Evolutionary conservation across 2,888 invertebrate species (phyloP), one percentile per base, ranked within the genome.

Genomic region (Dichetophora obliterata): DNA sequence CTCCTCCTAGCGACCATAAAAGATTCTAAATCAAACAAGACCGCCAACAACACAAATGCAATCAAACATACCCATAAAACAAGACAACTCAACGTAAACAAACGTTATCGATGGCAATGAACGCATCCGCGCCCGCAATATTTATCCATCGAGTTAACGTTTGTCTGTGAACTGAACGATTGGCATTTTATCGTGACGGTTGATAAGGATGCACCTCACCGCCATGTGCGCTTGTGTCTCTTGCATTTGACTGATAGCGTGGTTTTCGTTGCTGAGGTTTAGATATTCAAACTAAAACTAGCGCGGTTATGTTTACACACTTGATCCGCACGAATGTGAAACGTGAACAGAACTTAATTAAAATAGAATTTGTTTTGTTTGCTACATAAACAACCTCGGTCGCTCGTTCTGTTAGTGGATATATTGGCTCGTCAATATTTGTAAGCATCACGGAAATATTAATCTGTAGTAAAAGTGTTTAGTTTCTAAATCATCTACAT

Each of bases 141-240:
- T 68, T 68, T 68, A 68, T 50, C n/a, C 68, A 27, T 68, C 24
- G 68, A 48, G 68, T 68, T 68, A 68, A 50, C 68, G 19, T 34
- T 68, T 50, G 68, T 24, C 48, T 50, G 68, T 43, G 68, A 68
- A 68, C 48, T 31, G 68, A 68, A 65, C 34, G 31, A 34, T 65
- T 34, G 63, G 63, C 31, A n/a, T 65, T 65, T 65, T 65, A 65
- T 48, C 50, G 68, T 50, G 68, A 68, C 68, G 68, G 48, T 68
- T 50, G 68, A 68, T 68, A 68, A 68, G 68, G 68, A 68, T 68
- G 68, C 68, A 68, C 50, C 48, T 34, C 31, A 34, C 14, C 3
- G 3, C 31, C 16, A 9, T 34, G 63, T 68, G 48, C 11, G 11
- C 27, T 48, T 68, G 50, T 68, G 68, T 24, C 19, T 24, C 48